Percentiles rank a stretch among this genome's conserved stretches.
These are phyloP conservation scores for Coecobrya sp. DNA, from an alignment of 2,888 invertebrate species.

Conservation along the genomic window DNA sequence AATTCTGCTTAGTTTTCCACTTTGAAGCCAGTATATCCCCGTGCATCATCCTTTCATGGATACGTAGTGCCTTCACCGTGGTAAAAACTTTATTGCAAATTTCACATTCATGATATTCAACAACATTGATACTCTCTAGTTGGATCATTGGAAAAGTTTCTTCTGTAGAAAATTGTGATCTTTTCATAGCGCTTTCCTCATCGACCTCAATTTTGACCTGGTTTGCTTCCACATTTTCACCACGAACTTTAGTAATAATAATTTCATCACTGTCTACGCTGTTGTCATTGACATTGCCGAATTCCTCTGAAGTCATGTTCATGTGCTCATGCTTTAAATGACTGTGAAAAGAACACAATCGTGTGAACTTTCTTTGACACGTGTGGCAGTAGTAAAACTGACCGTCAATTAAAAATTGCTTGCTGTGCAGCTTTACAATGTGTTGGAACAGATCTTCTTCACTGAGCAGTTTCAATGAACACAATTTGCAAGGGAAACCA, in stretches of 20 bases:
- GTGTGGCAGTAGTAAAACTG: not conserved
- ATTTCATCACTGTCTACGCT: not conserved
- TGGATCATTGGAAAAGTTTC: too few species aligned
- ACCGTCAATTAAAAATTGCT: not conserved
- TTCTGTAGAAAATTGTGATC: too few species aligned
- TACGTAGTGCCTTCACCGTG: not conserved
- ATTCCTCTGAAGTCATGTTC: not conserved
- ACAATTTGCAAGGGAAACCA: not conserved
- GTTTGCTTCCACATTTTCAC: not conserved
- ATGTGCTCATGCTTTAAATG: not conserved
- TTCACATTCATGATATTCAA: not conserved
- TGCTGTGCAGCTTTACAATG: not conserved
- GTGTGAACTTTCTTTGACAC: not conserved
- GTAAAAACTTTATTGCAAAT: not conserved
- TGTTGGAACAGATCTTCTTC: not conserved
- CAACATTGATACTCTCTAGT: not conserved
- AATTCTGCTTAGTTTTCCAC: not conserved
- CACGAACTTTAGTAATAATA: not conserved
- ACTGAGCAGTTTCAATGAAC: not conserved
- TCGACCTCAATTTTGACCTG: not conserved
- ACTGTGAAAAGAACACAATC: not conserved
- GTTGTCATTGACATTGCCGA: not conserved
- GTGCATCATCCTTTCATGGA: not conserved
- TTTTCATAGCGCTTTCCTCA: not conserved
- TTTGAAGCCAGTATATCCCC: not conserved